Evolutionary conservation across 1,140 invertebrate species (phyloP), one percentile per base, ranked within the genome.

Genomic region (Cotesia vestalis): DNA sequence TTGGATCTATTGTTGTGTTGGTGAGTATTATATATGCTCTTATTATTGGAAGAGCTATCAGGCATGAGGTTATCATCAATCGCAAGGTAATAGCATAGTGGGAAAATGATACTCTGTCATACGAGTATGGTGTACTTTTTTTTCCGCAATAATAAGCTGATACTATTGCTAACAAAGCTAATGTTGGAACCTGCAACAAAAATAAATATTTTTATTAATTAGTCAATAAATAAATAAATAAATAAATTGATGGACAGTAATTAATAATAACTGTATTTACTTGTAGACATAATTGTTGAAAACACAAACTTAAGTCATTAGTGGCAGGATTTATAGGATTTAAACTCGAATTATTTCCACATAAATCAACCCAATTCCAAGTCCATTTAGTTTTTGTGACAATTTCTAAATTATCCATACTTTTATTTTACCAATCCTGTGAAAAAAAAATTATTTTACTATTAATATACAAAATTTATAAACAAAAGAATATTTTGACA

Each of bases 81-180:
- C 95, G 89, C 12, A 91, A 77, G 55, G 89, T 87, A 73, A 95
- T 88, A 40, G 90, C 83, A 59, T 86, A 81, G 76, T 91, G 84
- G 77, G 92, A 91, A n/a, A 83, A 74, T 27, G 27, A 27, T 27
- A 27, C 3, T 76, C 83, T 86, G 76, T 90, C 88, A 51, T 91
- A 83, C 12, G 87, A 80, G 11, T 91, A 88, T 80, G 86, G 88
- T 59, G 88, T 84, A 40, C 82, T 85, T 75, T 90, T 89, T 77
- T 89, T 88, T 17, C 93, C 94, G 73, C 92, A 90, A 82, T 93
- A 92, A 86, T 92, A 96, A 1, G 92, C 90, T 38, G 94, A 95
- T 61, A 90, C 80, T 27, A 93, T 86, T 5, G 93, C 91, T 72
- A 96, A 87, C 20, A 94, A 83, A 57, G 89, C 88, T 73, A 92